These are phyloP conservation scores for Metopia argyrocephala DNA, from an alignment of 2,888 invertebrate species.

Conservation along the genomic window DNA sequence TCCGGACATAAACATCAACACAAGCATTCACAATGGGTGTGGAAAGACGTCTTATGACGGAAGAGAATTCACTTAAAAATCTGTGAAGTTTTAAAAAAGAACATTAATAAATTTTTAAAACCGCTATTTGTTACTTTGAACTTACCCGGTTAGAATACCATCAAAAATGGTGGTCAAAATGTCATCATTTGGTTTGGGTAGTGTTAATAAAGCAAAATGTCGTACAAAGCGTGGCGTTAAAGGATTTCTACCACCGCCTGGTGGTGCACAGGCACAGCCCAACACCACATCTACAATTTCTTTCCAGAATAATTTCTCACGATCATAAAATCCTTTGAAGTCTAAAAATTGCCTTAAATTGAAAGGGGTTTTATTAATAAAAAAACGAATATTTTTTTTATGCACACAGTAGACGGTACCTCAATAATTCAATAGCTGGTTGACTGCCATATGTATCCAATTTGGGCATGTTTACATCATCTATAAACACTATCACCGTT, in stretches of 20 bases:
- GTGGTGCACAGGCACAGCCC: conserved; percentile 94
- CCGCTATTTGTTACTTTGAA: not conserved
- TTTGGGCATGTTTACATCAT: conserved; percentile 95
- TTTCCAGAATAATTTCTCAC: conserved; percentile 93
- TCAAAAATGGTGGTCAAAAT: conserved; percentile 76
- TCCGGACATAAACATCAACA: conserved; percentile 89
- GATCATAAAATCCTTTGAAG: conserved; percentile 88
- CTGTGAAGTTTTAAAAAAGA: conserved; percentile 78
- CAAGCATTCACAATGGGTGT: conserved; percentile 89
- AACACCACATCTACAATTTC: conserved; percentile 90
- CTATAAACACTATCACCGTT: conserved; percentile 90
- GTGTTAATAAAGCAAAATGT: conserved; percentile 91
- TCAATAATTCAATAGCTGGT: conserved; percentile 92
- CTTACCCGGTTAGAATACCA: conserved; percentile 74
- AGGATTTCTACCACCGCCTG: conserved; percentile 93
- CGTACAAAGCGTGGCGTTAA: conserved; percentile 89
- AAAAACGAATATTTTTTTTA: not conserved
- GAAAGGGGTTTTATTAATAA: not conserved
- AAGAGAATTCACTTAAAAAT: conserved; percentile 88
- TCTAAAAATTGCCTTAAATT: conserved; percentile 76
- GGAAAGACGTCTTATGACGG: conserved; percentile 83
- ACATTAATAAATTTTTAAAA: not conserved
- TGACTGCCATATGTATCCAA: conserved; percentile 93
- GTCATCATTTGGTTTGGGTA: conserved; percentile 86
- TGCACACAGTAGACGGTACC: conserved; percentile 79